Percentiles rank a stretch among this genome's conserved stretches.
phyloP scores from a whole-genome alignment of 2,888 invertebrate species.

The Pandemis heparana region DNA sequence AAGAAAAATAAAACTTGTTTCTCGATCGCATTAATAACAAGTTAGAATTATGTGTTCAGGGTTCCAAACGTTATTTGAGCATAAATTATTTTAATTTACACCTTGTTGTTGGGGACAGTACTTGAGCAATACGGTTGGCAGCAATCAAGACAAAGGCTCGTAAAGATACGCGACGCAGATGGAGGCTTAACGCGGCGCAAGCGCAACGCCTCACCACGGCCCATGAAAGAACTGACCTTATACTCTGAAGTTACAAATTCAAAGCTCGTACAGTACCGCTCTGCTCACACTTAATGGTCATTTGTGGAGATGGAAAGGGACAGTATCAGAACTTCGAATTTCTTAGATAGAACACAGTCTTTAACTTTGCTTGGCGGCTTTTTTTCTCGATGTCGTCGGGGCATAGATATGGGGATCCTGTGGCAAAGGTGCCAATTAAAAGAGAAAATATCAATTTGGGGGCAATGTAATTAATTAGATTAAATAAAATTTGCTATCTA shows the following conservation, averaged over 20 bases:
- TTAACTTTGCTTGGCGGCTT: conserved; percentile 43
- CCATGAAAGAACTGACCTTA: conserved; percentile 48
- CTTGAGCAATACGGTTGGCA: conserved; percentile 62
- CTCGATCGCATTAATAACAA: background rate
- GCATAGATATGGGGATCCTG: too few relatives aligned
- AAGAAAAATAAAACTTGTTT: background rate
- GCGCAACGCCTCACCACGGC: conserved; percentile 46
- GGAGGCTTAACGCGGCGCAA: conserved; percentile 46
- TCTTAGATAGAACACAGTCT: conserved; percentile 19
- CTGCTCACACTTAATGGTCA: too few relatives aligned
- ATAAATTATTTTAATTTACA: conserved; percentile 17
- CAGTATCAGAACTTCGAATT: too few relatives aligned
- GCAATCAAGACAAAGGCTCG: conserved; percentile 79
- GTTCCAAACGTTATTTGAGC: background rate
- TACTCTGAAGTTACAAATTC: background rate
- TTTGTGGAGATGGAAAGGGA: too few relatives aligned
- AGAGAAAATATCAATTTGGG: too few relatives aligned
- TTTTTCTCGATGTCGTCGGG: too few relatives aligned
- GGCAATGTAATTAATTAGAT: too few relatives aligned
- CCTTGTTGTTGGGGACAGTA: conserved; percentile 25
- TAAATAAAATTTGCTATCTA: too few relatives aligned
- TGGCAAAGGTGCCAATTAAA: too few relatives aligned
- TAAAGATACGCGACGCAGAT: conserved; percentile 71
- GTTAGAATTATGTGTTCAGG: background rate
- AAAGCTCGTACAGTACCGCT: too few relatives aligned